Conservation (phyloP, 2,888 invertebrate species). For the Cacoxenus indagator region DNA sequence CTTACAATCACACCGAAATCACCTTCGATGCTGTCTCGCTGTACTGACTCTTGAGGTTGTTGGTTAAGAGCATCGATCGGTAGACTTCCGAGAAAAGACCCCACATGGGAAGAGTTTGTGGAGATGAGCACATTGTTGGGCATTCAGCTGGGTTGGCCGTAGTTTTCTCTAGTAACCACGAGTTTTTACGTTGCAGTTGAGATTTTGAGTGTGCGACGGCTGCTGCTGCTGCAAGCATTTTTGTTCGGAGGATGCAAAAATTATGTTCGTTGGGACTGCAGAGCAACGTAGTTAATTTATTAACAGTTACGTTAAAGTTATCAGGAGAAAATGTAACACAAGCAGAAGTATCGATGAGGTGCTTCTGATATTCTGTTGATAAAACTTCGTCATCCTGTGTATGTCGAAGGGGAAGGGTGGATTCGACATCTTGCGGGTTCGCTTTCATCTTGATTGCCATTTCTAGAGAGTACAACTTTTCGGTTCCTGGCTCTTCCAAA, state of each 20-base stretch:
- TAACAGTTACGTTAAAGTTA: not conserved
- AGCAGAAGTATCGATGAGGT: not conserved
- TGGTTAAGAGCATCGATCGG: conserved; percentile 66
- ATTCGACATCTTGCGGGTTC: conserved; percentile 26
- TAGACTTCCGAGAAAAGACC: conserved; percentile 69
- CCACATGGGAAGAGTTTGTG: conserved; percentile 61
- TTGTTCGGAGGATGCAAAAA: conserved; percentile 59
- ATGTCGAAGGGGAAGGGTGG: not conserved
- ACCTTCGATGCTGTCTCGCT: conserved; percentile 65
- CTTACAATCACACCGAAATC: conserved; percentile 69
- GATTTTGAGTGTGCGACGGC: conserved; percentile 15
- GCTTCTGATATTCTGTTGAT: conserved; percentile 22
- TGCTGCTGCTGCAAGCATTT: conserved; percentile 66
- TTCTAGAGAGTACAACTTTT: conserved; percentile 34
- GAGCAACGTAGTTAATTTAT: conserved; percentile 17
- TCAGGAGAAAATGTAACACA: not conserved
- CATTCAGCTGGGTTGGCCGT: conserved; percentile 27
- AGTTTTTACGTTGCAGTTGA: not conserved
- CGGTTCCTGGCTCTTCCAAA: conserved; percentile 24
- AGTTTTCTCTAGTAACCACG: conserved; percentile 1
- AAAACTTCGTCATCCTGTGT: conserved; percentile 32
- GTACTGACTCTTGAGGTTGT: conserved; percentile 57
- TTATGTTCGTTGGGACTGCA: conserved; percentile 53
- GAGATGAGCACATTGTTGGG: not conserved
- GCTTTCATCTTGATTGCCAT: conserved; percentile 43